Evolutionary conservation across 2,888 invertebrate species (phyloP), one percentile per base, ranked within the genome.

Genomic region (Brachycybe producta): DNA sequence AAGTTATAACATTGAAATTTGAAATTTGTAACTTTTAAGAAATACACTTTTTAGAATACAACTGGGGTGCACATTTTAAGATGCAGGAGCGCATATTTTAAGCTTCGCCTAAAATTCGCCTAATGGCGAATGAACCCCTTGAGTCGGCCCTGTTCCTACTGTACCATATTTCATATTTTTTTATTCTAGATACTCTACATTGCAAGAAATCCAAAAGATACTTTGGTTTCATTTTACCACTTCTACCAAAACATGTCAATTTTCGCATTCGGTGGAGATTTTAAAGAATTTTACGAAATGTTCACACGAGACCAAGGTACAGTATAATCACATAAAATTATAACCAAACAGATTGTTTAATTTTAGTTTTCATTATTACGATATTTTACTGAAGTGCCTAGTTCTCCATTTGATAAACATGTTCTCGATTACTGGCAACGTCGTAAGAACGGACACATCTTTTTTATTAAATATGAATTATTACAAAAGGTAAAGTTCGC

Each of bases 341-440:
- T 5, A 5, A n/a, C 5, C 11, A 21, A 7, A 8, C 41, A 5
- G 5, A n/a, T 38, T 8, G 38, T 15, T 15, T 7, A 38, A 8
- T 15, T 13, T 3, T 24, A 24, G 5, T 24, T 42, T 42, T 21
- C 27, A 15, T 5, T 28, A 13, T 21, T 15, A 30, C n/a, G 32
- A 15, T 36, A 3, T 41, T 40, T 41, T 48, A 21, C 26, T 26
- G 11, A 13, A 53, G 53, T 53, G 11, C 15, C 40, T 30, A 47
- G 28, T 27, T 32, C 41, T 2, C 53, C 53, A 11, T 53, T 34
- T 41, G 34, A 40, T 5, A 51, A 38, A 35, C 41, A 51, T 23
- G 35, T 53, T 8, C 24, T 46, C 21, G 51, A 51, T 35, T 53
- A 32, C 26, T 53, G 53, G 53, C 32, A 51, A 13, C 41, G 28